phyloP scores from a whole-genome alignment of 2,797 vertebrate genomes.

The Xerus rutilus region DNA sequence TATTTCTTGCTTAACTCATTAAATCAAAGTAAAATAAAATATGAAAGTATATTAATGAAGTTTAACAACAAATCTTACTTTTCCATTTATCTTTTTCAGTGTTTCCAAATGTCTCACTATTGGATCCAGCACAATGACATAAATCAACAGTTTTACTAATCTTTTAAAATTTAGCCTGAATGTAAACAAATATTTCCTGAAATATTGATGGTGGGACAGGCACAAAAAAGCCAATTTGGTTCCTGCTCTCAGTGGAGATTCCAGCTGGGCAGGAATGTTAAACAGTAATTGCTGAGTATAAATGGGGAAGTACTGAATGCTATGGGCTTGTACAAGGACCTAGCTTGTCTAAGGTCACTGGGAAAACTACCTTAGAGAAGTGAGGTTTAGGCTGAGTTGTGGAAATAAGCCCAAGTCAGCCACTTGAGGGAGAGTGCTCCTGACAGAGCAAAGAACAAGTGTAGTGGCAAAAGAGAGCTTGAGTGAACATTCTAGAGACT shows the following conservation, averaged over 20 bases:
- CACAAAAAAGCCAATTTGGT: not conserved
- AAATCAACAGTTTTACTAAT: slow-evolving; percentile 32
- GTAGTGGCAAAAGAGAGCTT: not conserved
- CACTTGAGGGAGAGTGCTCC: not conserved
- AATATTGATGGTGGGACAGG: not conserved
- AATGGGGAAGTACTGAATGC: not conserved
- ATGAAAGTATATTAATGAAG: not conserved
- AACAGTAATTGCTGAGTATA: not conserved
- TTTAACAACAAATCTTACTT: slow-evolving; percentile 36
- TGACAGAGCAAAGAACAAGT: not conserved
- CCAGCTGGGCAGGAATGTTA: not conserved
- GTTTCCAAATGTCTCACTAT: slow-evolving; percentile 28
- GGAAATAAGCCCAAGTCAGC: not conserved
- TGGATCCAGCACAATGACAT: not conserved
- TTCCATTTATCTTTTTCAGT: not conserved
- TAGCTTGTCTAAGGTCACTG: not conserved
- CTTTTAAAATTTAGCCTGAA: slow-evolving; percentile 34
- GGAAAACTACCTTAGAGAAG: not conserved
- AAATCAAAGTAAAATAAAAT: slow-evolving; percentile 6
- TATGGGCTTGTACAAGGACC: not conserved
- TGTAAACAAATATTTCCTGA: slow-evolving; percentile 39
- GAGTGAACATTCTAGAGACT: not conserved
- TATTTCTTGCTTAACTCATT: slow-evolving; percentile 11
- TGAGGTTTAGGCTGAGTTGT: not conserved
- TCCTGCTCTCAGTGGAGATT: not conserved